Evolutionary conservation across 2,888 invertebrate species (phyloP).

Genomic region (Drosophila incognita): DNA sequence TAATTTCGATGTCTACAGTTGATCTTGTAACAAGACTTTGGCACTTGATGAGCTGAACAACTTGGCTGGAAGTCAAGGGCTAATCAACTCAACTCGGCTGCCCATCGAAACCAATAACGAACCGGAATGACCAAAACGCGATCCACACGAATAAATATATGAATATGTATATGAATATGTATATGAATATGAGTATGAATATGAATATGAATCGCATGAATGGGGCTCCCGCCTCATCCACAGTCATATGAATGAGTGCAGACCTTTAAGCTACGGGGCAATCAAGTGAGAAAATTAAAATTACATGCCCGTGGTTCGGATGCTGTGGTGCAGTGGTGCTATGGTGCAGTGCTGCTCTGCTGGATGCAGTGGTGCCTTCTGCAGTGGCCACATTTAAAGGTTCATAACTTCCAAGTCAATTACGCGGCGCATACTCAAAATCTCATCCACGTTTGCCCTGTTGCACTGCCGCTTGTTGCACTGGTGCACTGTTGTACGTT

Average conservation of each 20-base stretch:
- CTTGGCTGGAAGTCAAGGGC: slow-evolving; percentile 23
- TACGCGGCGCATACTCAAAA: slow-evolving; percentile 68
- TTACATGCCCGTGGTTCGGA: slow-evolving; percentile 58
- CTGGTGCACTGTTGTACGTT: neutral
- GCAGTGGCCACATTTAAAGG: slow-evolving; percentile 77
- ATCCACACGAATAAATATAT: slow-evolving; percentile 3
- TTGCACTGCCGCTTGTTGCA: slow-evolving; percentile 11
- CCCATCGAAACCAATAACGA: slow-evolving; percentile 45
- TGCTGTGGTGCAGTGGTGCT: slow-evolving; percentile 15
- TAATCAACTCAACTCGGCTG: slow-evolving; percentile 46
- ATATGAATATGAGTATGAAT: slow-evolving; percentile 2
- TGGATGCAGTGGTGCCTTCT: slow-evolving; percentile 28
- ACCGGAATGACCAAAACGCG: slow-evolving; percentile 26
- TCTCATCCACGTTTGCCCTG: slow-evolving; percentile 41
- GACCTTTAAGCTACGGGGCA: slow-evolving; percentile 58
- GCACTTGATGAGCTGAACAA: slow-evolving; percentile 9
- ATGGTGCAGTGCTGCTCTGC: slow-evolving; percentile 16
- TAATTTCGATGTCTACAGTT: neutral
- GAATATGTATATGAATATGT: neutral
- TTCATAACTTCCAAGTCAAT: slow-evolving; percentile 82
- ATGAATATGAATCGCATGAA: slow-evolving; percentile 46
- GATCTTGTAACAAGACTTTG: slow-evolving; percentile 15
- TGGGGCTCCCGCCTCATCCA: slow-evolving; percentile 27
- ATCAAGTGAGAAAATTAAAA: slow-evolving; percentile 82
- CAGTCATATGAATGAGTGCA: slow-evolving; percentile 54